Evolutionary conservation across 2,888 invertebrate species (phyloP), one percentile per base, ranked within the genome.

Genomic region (Eupithecia dodoneata): DNA sequence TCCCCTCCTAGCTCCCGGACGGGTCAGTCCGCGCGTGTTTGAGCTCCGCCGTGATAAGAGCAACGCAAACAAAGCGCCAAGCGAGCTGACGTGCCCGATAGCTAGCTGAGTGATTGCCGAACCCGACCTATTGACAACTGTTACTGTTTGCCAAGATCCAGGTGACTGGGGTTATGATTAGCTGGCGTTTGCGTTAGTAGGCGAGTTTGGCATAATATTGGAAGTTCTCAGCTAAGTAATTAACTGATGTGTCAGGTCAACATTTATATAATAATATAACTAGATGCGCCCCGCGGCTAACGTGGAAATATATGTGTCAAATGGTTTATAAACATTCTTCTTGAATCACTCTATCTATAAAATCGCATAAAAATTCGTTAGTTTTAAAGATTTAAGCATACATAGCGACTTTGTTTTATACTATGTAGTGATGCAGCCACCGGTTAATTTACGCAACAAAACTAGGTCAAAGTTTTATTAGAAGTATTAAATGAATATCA

Each of bases 11-110:
- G 66, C 42, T 67, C 55, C 9, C 10, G 59, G 47, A 9, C 74
- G 66, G 81, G 79, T 82, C 80, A 79, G 79, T 30, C 18, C 70
- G 83, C 85, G 87, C 85, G 85, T 92, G 93, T 92, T 91, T 93
- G 92, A 85, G 84, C 87, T 88, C 85, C 83, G 87, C 87, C 83
- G 84, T 88, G 94, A 94, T 94, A 94, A 94, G 94, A 94, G 94
- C 92, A 92, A 87, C 77, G 88, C 90, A 93, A 94, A 94, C 94
- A 93, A 86, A 80, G 82, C 79, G 75, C 83, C 84, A 83, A 88
- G 86, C 91, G 92, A 92, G 63, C 93, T 89, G 91, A 85, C 91
- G 86, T 59, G 18, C 18, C 81, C 83, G 91, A 91, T 91, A 90
- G 87, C 84, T 83, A 81, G 76, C 86, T 89, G 92, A 92, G 91